Base-by-base conservation (phyloP, 2,888 invertebrate species). In the Napeogenes inachia region DNA sequence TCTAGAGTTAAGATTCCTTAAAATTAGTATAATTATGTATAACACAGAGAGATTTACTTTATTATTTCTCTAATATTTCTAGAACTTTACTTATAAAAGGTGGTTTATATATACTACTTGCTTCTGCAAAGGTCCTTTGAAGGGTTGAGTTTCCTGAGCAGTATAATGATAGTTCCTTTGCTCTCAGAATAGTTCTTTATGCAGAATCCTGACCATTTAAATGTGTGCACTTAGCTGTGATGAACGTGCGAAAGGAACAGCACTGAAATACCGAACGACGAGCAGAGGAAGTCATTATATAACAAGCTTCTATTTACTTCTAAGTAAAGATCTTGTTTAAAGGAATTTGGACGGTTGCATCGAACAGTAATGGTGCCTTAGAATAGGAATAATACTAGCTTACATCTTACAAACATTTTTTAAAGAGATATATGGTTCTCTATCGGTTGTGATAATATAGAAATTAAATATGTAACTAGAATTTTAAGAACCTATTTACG, bases 81-180 rank as follows among this genome's bases (percentile, higher is more conserved):
- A 2, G 4, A 30, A 50, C 8, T 50, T 30, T 8, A 50, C 10
- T 30, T 54, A 35, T 35, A 42, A 70, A 68, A 68, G 67, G 69
- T 70, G 65, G 73, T 72, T 76, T 76, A 78, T 76, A 72, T 65
- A 69, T 72, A 71, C 71, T 61, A 63, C 75, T 74, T 72, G 73
- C 74, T 73, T 71, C 71, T 46, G 59, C 73, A 61, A 60, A 57
- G 66, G 60, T 75, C 75, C 75, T 76, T 79, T 75, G 72, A 75
- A 67, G 66, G 67, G 67, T 73, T 68, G 63, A 72, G 70, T 60
- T 80, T 80, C 80, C 77, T 75, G 76, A 58, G 50, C 60, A 57
- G 60, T 50, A 60, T 67, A 68, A 66, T 67, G 63, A 61, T 60
- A 63, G 60, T 53, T 62, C 59, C 63, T 65, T 66, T 64, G 56